A percentile compares a stretch with the other conserved stretches of the same genome.
These are phyloP conservation scores for Ganaspis brasiliensis DNA, from an alignment of 2,888 invertebrate species.

Conservation along the genomic window DNA sequence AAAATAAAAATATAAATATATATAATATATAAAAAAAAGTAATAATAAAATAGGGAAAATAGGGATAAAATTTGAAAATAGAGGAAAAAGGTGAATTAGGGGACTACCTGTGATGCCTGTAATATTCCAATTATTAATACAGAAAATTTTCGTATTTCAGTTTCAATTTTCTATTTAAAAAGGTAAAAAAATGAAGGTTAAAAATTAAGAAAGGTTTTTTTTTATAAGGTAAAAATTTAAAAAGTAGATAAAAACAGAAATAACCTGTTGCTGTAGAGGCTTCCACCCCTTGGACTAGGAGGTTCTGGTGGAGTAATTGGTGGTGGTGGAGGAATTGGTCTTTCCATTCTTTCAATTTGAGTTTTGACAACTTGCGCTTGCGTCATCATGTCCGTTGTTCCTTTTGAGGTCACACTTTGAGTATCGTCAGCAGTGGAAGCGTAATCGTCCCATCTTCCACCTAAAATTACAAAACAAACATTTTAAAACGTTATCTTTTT, in stretches of 20 bases:
- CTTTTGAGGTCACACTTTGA: conserved; percentile 78
- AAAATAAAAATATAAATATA: no score
- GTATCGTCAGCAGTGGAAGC: conserved; percentile 78
- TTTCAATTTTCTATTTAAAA: no score
- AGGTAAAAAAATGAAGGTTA: no score
- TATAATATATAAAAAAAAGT: no score
- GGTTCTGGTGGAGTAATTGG: conserved; percentile 82
- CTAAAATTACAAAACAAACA: conserved; percentile 55
- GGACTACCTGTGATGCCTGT: no score
- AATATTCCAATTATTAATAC: no score
- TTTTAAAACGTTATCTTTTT: not conserved
- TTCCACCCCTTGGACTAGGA: conserved; percentile 80
- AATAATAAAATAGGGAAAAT: no score
- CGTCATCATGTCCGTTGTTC: conserved; percentile 79
- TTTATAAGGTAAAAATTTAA: no score
- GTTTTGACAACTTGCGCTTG: conserved; percentile 80
- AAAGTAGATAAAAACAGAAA: not conserved
- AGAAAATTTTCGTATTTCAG: no score
- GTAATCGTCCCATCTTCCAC: conserved; percentile 79
- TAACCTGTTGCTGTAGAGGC: conserved; percentile 81
- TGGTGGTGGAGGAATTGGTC: conserved; percentile 82
- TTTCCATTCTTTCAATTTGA: conserved; percentile 85
- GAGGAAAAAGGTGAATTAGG: no score
- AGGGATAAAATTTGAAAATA: no score
- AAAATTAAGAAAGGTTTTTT: no score